Base-by-base conservation (phyloP, 2,797 vertebrate species). In the Neosilurus mollespiculum region DNA sequence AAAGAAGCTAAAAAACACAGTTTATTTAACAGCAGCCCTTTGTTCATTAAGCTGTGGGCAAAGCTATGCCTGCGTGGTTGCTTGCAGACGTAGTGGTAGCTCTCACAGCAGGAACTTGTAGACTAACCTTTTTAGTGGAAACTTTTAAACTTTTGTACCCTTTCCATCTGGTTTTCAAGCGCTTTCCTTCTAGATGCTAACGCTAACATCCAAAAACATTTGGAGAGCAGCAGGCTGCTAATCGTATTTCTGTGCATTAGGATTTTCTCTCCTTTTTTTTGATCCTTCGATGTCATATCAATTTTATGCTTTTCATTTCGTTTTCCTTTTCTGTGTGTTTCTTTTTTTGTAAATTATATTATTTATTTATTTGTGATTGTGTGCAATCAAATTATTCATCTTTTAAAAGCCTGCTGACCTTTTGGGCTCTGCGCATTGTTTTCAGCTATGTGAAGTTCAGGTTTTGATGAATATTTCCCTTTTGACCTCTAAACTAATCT, bases 321-420 rank as follows among this genome's bases (percentile, higher is more conserved):
- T 43, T 43, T 43, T 43, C 43, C 43, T 43, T 43, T 43, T 43
- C 30, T 43, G 43, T 43, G 4, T 43, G 43, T 43, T 43, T 8
- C 4, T 8, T 43, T 43, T 43, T 43, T 43, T 43, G 30, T 43
- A 43, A 2, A 43, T 43, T 43, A 43, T 43, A 43, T 43, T 43
- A 43, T 43, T 43, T 43, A 43, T 43, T 43, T 8, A 43, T 8
- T 43, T 43, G 8, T 43, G 18, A 49, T 18, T 43, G 14, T 49
- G 15, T 22, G 20, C 14, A 51, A 37, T 72, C 62, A 75, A 34
- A 72, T 22, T 26, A 10, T 26, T 59, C 51, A 15, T 86, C 59
- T 80, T 56, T 83, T 26, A 71, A 82, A 86, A 86, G 77, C 49
- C 34, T 24, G 59, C 64, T 85, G 84, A 86, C 85, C 70, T 82